Base-by-base conservation (phyloP, 2,113 vertebrate genomes). In the Xiphophorus hellerii region DNA sequence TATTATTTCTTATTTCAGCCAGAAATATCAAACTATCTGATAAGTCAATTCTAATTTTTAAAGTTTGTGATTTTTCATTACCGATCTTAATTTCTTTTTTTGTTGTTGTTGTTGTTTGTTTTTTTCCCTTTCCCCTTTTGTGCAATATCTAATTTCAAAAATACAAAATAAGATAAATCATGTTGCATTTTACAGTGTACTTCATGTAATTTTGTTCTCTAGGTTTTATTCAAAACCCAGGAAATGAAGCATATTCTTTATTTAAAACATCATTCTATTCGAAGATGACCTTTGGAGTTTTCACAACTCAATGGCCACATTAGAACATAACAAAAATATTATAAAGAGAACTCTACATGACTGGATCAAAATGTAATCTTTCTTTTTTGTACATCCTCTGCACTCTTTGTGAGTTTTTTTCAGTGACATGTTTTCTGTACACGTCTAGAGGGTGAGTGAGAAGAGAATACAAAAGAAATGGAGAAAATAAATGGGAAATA, bases 401-500 rank as follows among this genome's bases (percentile, higher is more conserved):
- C 4, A 3, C 10, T 11, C 60, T 27, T 27, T 28, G 17, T 51
- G 15, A 54, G 10, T 35, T 29, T 42, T 29, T 51, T 65, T 13
- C 15, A 37, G 8, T n/a, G 27, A 28, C 7, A n/a, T 6, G 1
- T 35, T 39, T 63, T 69, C 4, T 30, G 28, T 75, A 69, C 17
- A 69, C 63, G 29, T 66, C 35, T 29, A 58, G 62, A 48, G 62
- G 62, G 15, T 8, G 67, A 60, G 58, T 66, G 4, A 58, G 29
- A 62, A n/a, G 30, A 31, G 29, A n/a, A 63, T 3, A 83, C 15
- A 73, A 78, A 73, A 75, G 25, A 30, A 63, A 63, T 27, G 28
- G 63, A 7, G 27, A 4, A 1, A 29, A 1, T 7, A 10, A 17
- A 70, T 78, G 27, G 8, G 22, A 73, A 6, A 4, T 33, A 22